phyloP scores from a whole-genome alignment of 1,140 invertebrate species.

The Tetragnatha versicolor region DNA sequence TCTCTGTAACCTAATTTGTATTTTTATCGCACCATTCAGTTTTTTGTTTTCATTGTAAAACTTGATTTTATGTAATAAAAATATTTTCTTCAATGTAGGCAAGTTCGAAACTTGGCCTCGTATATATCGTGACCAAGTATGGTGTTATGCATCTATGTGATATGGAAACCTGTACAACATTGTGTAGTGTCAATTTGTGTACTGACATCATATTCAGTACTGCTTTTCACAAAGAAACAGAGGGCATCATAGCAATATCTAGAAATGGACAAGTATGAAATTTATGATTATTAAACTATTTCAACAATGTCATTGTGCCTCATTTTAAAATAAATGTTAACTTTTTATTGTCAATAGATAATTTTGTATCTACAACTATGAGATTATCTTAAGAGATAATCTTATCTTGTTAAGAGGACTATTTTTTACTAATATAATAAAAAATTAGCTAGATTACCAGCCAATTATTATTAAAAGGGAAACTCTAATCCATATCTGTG shows the following conservation, averaged over 20 bases:
- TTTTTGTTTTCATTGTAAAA: no score
- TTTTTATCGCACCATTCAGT: no score
- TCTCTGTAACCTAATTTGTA: no score
- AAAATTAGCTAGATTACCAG: no score
- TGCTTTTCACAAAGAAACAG: conserved; percentile 63
- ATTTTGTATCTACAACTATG: no score
- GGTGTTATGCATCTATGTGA: conserved; percentile 65
- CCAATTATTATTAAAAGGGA: no score
- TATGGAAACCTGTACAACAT: conserved; percentile 63
- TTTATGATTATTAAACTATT: background rate
- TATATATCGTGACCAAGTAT: conserved; percentile 65
- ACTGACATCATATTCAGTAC: conserved; percentile 63
- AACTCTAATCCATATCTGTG: no score
- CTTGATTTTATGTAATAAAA: background rate
- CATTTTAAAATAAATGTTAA: background rate
- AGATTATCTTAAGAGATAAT: no score
- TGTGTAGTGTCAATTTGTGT: conserved; percentile 62
- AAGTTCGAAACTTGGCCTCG: conserved; percentile 62
- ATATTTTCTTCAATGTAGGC: conserved; percentile 58
- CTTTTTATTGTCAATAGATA: background rate
- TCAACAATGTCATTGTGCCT: background rate
- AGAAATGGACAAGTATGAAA: conserved; percentile 63
- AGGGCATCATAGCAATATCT: conserved; percentile 63
- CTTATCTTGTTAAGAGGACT: no score
- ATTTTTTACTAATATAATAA: no score